These are phyloP conservation scores for Drosophila pseudoananassae DNA, from an alignment of 1,140 invertebrate genomes.

Conservation along the genomic window DNA sequence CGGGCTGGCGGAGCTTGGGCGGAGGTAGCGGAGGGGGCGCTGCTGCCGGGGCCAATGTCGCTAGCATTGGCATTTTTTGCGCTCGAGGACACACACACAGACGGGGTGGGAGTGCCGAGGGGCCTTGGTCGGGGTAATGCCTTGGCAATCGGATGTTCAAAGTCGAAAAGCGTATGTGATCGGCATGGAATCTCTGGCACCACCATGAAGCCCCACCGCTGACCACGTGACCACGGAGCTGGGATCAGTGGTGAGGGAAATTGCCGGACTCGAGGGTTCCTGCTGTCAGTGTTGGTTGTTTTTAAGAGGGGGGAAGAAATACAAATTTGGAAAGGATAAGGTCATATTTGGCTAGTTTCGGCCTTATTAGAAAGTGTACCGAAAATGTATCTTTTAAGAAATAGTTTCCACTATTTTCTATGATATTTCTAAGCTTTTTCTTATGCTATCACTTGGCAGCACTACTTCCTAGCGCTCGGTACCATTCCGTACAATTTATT, in stretches of 20 bases:
- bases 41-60: constrained; percentile 30
- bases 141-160: constrained; percentile 79
- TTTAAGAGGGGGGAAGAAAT: neutral
- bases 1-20: constrained; percentile 8
- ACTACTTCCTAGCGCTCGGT: constrained; percentile 5
- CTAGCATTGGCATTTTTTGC: constrained; percentile 77
- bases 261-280: neutral
- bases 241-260: constrained; percentile 15
- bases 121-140: constrained; percentile 46
- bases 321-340: neutral
- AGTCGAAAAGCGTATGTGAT: constrained; percentile 80
- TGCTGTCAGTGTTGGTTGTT: constrained; percentile 5
- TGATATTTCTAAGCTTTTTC: neutral
- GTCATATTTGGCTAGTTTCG: neutral
- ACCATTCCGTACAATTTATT: constrained; percentile 65
- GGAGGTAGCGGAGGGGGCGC: constrained; percentile 7
- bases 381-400: neutral
- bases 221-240: constrained; percentile 24
- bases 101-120: neutral
- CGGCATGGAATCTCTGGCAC: constrained; percentile 59
- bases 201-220: constrained; percentile 22
- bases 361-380: too few relatives aligned
- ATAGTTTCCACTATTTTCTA: neutral
- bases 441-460: constrained; percentile 4
- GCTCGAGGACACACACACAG: constrained; percentile 68